Conservation (phyloP, 2,797 vertebrate genomes). For the Phaenicophaeus curvirostris region DNA sequence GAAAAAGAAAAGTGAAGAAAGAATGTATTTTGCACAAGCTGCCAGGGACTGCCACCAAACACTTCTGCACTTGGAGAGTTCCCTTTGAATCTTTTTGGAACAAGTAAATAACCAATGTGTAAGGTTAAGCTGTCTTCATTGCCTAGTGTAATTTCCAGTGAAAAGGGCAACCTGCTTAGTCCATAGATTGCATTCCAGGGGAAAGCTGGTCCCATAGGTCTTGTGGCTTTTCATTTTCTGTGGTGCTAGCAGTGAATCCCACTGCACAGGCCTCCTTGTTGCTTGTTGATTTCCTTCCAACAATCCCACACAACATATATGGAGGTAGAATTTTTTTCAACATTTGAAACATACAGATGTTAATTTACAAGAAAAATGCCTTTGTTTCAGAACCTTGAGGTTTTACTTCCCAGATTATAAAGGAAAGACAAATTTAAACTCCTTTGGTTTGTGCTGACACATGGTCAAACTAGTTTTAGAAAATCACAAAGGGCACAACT, state of each 20-base stretch:
- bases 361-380: neutral
- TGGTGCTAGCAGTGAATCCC: neutral
- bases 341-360: neutral
- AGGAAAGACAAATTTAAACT: neutral
- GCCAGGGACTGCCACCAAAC: neutral
- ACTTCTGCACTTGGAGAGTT: neutral
- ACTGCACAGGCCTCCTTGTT: neutral
- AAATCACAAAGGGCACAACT: neutral
- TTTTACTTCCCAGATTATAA: neutral
- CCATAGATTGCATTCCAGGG: neutral
- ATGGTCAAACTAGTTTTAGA: neutral
- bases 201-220: rapidly evolving
- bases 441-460: neutral
- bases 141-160: neutral
- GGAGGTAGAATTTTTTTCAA: neutral
- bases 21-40: neutral
- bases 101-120: neutral
- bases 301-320: neutral
- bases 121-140: neutral
- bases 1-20: neutral
- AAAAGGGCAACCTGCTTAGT: rapidly evolving
- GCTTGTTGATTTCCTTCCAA: neutral
- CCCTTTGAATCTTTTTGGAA: neutral
- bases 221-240: neutral
- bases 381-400: neutral